Conservation (phyloP, 53 echinoderm and acorn worm genomes). For the Echinometra lucunter region DNA sequence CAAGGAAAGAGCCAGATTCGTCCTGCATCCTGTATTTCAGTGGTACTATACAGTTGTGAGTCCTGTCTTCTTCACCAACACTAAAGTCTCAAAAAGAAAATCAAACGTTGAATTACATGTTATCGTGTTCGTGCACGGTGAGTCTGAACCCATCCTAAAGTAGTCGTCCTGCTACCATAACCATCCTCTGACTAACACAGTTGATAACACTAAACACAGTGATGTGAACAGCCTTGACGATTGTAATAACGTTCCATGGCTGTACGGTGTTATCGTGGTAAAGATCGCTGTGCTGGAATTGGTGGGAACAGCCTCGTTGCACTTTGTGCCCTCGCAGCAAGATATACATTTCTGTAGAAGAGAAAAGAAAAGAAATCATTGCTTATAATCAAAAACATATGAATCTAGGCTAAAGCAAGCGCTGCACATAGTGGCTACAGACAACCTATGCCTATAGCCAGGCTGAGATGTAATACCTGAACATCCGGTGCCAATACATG, state of each 20-base stretch:
- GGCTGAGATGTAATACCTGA: neutral
- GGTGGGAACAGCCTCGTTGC: conserved; percentile 85
- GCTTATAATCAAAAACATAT: neutral
- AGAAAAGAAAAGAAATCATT: neutral
- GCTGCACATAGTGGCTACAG: neutral
- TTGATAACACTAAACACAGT: conserved; percentile 47
- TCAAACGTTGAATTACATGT: neutral
- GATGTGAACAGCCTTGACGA: conserved; percentile 21
- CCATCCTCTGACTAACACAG: conserved; percentile 48
- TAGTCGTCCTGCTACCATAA: conserved; percentile 40
- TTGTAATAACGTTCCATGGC: conserved; percentile 58
- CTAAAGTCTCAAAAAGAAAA: neutral
- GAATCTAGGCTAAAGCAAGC: neutral
- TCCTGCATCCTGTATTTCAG: neutral
- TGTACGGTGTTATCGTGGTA: conserved; percentile 83
- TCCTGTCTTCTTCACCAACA: neutral
- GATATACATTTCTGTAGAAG: conserved; percentile 83
- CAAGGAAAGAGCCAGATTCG: neutral
- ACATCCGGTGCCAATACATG: neutral
- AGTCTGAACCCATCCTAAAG: neutral
- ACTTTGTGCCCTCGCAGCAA: conserved; percentile 90
- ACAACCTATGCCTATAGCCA: neutral
- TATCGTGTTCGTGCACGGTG: neutral
- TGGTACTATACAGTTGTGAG: neutral
- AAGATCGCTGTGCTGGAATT: conserved; percentile 86